These are phyloP conservation scores for Tragelaphus imberbis DNA, from an alignment of 2,113 vertebrate species.

Conservation along the genomic window DNA sequence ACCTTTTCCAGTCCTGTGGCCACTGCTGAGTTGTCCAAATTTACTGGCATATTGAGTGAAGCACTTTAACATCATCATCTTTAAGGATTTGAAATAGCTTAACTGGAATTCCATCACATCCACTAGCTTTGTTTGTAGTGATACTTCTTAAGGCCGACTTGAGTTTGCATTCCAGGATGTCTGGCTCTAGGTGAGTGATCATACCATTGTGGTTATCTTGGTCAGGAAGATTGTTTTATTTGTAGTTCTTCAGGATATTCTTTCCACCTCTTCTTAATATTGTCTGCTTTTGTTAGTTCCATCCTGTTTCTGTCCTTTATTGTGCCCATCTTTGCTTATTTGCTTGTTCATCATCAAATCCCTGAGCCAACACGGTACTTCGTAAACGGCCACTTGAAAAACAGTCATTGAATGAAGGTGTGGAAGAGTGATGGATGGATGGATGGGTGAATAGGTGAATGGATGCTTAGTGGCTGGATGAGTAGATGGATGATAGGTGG, in stretches of 20 bases:
- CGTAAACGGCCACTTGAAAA: not conserved
- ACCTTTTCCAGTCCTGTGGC: not conserved
- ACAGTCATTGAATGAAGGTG: not conserved
- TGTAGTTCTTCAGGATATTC: not conserved
- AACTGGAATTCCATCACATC: not conserved
- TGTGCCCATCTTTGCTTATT: not conserved
- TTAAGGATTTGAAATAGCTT: not conserved
- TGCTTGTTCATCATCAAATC: not conserved
- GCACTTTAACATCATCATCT: not conserved
- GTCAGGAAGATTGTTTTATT: not conserved
- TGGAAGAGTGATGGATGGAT: no score
- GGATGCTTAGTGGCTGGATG: fast-evolving
- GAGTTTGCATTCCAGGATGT: not conserved
- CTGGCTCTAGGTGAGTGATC: not conserved
- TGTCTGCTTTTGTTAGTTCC: not conserved
- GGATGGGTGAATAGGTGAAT: fast-evolving
- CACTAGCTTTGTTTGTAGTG: not conserved
- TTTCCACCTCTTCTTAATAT: not conserved
- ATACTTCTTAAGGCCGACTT: not conserved
- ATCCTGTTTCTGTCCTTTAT: not conserved
- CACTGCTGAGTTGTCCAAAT: not conserved
- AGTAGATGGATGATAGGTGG: not conserved
- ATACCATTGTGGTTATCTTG: not conserved
- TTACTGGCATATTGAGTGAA: not conserved
- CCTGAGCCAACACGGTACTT: not conserved